These are phyloP conservation scores for Labroides dimidiatus DNA, from an alignment of 2,797 vertebrate genomes.

Conservation along the genomic window DNA sequence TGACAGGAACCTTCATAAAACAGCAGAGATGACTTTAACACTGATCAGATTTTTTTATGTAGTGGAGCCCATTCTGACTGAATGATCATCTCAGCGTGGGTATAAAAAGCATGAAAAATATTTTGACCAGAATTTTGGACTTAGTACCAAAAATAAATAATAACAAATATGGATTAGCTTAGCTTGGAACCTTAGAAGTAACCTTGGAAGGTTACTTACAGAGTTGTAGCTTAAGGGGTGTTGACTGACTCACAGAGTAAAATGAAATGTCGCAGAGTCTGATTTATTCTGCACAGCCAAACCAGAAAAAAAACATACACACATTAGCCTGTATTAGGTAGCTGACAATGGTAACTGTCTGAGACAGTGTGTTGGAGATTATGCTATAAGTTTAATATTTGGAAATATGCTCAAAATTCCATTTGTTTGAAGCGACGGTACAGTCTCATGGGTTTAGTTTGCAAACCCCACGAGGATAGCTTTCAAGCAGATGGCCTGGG, in stretches of 20 bases:
- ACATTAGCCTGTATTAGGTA: constrained; percentile 18
- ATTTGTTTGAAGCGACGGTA: no score
- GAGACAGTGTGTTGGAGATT: background rate
- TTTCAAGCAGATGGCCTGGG: no score
- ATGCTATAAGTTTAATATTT: no score
- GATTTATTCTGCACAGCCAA: constrained; percentile 12
- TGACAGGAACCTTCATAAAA: background rate
- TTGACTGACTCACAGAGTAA: background rate
- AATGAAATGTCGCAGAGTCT: constrained; percentile 3
- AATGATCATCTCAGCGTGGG: background rate
- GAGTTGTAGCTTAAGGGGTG: background rate
- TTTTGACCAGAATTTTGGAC: no score
- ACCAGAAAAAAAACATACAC: constrained; percentile 1
- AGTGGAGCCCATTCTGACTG: background rate
- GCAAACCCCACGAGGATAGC: no score
- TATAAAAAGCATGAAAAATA: no score
- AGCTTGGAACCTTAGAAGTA: no score
- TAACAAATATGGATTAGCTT: no score
- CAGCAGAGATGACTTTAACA: background rate
- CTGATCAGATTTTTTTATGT: background rate
- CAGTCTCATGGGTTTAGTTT: no score
- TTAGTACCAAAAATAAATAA: no score
- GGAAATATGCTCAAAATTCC: no score
- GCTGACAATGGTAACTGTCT: constrained; percentile 6
- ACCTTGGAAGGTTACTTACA: background rate